Conservation (phyloP, 2,888 invertebrate species). For the Rugalucina vietnamica region DNA sequence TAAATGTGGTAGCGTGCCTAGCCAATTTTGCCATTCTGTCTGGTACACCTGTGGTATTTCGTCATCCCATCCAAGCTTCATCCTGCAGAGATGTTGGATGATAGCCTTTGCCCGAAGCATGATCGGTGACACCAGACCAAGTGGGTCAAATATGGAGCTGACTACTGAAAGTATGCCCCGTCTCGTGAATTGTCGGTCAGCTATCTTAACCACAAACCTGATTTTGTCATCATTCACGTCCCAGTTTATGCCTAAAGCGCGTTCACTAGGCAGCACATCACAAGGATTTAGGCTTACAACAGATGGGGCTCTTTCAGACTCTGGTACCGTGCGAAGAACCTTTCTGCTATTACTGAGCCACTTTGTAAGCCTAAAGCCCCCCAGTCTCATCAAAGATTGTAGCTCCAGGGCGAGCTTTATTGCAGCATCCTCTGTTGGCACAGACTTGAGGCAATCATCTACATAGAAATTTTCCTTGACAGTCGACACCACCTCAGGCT, state of each 20-base stretch:
- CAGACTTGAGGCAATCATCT: slow-evolving; percentile 40
- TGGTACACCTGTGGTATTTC: slow-evolving; percentile 15
- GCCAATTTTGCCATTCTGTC: slow-evolving; percentile 55
- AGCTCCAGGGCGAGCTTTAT: slow-evolving; percentile 18
- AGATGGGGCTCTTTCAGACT: slow-evolving; percentile 29
- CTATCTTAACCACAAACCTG: slow-evolving; percentile 41
- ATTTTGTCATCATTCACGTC: slow-evolving; percentile 44
- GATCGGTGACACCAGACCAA: slow-evolving; percentile 56
- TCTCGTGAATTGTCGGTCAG: slow-evolving; percentile 46
- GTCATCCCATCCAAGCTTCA: slow-evolving; percentile 58
- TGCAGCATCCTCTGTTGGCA: slow-evolving; percentile 23
- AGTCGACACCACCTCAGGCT: slow-evolving; percentile 23
- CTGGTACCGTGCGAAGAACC: slow-evolving; percentile 29
- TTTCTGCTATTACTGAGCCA: slow-evolving; percentile 42
- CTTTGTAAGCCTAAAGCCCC: slow-evolving; percentile 44
- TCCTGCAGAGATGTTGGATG: slow-evolving; percentile 50
- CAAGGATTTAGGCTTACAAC: background rate
- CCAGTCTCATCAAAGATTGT: slow-evolving; percentile 26
- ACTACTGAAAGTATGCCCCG: slow-evolving; percentile 52
- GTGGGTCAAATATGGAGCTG: slow-evolving; percentile 61
- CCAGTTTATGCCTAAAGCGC: slow-evolving; percentile 56
- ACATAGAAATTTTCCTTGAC: slow-evolving; percentile 43
- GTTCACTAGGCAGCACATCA: slow-evolving; percentile 26
- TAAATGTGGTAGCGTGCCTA: slow-evolving; percentile 32
- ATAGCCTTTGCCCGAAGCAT: slow-evolving; percentile 48